A percentile compares a stretch with the other conserved stretches of the same genome.
These are phyloP conservation scores for Discoglossus pictus DNA, from an alignment of 2,797 vertebrate species.

Conservation along the genomic window DNA sequence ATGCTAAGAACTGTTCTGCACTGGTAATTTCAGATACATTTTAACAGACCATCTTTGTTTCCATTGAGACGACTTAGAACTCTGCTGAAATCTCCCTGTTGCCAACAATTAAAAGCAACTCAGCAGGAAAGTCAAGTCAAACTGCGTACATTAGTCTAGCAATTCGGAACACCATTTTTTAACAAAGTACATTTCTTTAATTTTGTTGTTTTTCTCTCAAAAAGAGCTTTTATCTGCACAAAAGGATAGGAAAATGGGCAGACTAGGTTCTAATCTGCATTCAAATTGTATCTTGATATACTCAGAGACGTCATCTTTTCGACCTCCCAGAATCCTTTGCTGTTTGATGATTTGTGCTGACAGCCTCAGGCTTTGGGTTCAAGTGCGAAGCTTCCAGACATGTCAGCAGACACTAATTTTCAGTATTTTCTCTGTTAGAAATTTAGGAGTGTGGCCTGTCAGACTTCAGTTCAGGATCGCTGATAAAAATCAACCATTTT, in stretches of 20 bases:
- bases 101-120: conserved; percentile 43
- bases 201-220: not conserved
- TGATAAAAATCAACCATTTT: too few relatives aligned
- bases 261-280: too few relatives aligned
- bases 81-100: conserved; percentile 33
- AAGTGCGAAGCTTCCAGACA: not conserved
- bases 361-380: not conserved
- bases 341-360: conserved; percentile 10
- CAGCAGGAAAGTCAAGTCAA: conserved; percentile 28
- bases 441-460: too few relatives aligned
- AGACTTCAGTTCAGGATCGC: too few relatives aligned
- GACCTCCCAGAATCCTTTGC: conserved; percentile 20
- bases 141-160: conserved; percentile 16
- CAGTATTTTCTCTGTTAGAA: too few relatives aligned
- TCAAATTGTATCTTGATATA: too few relatives aligned
- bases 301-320: conserved; percentile 13
- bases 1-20: conserved; percentile 7
- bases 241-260: too few relatives aligned
- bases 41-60: conserved; percentile 38
- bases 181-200: conserved; percentile 26
- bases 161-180: conserved; percentile 15
- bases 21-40: conserved; percentile 39
- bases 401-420: conserved; percentile 12
- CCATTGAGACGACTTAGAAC: conserved; percentile 39
- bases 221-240: not conserved